Percentiles rank a stretch among this genome's conserved stretches.
phyloP scores from a whole-genome alignment of 2,797 vertebrate species.

The Lepilemur ruficaudatus region DNA sequence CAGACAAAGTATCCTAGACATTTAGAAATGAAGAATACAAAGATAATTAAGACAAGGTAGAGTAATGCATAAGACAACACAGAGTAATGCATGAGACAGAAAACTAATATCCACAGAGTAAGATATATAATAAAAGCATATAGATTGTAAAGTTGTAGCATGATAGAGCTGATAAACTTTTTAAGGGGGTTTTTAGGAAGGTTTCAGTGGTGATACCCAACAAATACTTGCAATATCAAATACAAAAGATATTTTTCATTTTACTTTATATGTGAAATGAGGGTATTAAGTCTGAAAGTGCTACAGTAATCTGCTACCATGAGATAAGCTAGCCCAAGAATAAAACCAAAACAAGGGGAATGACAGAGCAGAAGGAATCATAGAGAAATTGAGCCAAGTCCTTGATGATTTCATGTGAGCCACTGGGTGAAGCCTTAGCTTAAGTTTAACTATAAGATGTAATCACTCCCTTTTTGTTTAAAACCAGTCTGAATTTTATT shows the following conservation, averaged over 20 bases:
- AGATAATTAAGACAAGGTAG: conserved; percentile 11
- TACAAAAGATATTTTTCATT: neutral
- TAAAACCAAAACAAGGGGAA: conserved; percentile 27
- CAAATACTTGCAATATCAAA: neutral
- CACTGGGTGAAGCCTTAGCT: neutral
- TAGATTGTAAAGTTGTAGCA: neutral
- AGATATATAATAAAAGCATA: neutral
- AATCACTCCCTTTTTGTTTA: neutral
- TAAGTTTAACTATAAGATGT: conserved; percentile 17
- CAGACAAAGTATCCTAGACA: neutral
- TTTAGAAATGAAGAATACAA: conserved; percentile 31
- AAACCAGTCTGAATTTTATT: conserved; percentile 7
- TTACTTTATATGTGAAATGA: neutral
- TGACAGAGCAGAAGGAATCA: neutral
- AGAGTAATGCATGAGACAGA: neutral
- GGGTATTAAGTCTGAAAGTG: conserved; percentile 23
- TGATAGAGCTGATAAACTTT: neutral
- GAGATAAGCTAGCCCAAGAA: conserved; percentile 5
- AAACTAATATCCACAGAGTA: neutral
- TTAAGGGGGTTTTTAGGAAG: neutral
- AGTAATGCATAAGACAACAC: neutral
- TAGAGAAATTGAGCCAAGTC: neutral
- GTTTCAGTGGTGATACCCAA: neutral
- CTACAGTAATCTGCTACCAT: conserved; percentile 18
- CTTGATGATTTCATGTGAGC: neutral